Conservation (phyloP, 2,888 invertebrate genomes). For the Mesopsocus fuscifrons region DNA sequence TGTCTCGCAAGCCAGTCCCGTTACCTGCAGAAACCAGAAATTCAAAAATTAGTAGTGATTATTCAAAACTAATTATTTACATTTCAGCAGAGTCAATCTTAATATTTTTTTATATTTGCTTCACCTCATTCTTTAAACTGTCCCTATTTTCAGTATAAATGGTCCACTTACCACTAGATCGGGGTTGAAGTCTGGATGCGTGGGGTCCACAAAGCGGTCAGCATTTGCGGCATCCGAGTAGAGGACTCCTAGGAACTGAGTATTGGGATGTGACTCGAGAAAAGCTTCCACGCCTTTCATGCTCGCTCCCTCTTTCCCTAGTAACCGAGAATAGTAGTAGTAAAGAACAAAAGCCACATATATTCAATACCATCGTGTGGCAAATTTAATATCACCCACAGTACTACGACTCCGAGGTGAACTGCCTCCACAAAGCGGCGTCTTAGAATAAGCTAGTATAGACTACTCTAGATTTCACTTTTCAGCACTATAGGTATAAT, state of each 20-base stretch:
- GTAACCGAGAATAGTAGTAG: constrained; percentile 11
- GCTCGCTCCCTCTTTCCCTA: constrained; percentile 32
- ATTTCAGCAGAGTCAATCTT: no score
- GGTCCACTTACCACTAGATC: constrained; percentile 28
- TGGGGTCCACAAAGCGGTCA: constrained; percentile 28
- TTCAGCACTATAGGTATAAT: no score
- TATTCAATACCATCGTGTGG: neutral
- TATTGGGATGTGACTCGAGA: constrained; percentile 26
- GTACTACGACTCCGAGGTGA: no score
- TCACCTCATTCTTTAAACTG: no score
- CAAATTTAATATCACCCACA: no score
- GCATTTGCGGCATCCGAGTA: constrained; percentile 33
- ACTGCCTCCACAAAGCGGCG: no score
- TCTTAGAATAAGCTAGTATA: no score
- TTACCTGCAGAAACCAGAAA: constrained; percentile 23
- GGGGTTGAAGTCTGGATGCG: constrained; percentile 25
- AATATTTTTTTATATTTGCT: no score
- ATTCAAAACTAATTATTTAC: no score
- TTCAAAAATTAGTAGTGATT: constrained; percentile 6
- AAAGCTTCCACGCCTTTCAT: constrained; percentile 27
- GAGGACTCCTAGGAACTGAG: constrained; percentile 35
- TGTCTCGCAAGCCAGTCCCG: constrained; percentile 34
- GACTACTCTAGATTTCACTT: no score
- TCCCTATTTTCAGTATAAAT: no score
- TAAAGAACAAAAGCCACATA: neutral